Conservation (phyloP, 2,888 invertebrate genomes). For the Agriopis leucophaearia region DNA sequence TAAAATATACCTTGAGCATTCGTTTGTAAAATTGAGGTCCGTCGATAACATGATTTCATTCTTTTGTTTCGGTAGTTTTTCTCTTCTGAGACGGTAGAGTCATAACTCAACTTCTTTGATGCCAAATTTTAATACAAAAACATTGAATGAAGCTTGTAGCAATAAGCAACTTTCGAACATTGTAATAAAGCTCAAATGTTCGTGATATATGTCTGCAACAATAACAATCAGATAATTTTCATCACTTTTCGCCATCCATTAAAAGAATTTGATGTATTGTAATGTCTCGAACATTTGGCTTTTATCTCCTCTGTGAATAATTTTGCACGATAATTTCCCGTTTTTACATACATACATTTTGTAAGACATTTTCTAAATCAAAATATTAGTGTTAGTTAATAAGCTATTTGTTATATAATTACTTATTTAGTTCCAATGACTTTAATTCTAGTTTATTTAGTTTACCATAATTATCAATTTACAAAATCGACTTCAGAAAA, state of each 20-base stretch:
- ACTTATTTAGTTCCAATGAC: background rate
- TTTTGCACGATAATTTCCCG: slow-evolving; percentile 12
- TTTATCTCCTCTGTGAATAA: slow-evolving; percentile 20
- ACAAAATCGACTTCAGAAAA: no score
- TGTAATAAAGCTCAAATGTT: slow-evolving; percentile 15
- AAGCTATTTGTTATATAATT: background rate
- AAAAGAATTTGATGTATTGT: slow-evolving; percentile 31
- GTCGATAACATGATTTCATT: background rate
- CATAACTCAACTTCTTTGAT: slow-evolving; percentile 12
- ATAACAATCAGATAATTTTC: slow-evolving; percentile 25
- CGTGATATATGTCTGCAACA: slow-evolving; percentile 12
- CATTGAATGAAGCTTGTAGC: background rate
- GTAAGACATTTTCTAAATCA: background rate
- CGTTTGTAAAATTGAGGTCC: background rate
- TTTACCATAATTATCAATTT: no score
- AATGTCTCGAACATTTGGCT: slow-evolving; percentile 28
- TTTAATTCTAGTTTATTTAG: no score
- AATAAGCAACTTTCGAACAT: slow-evolving; percentile 12
- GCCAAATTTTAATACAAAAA: slow-evolving; percentile 8
- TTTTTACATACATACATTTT: slow-evolving; percentile 5
- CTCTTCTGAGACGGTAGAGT: background rate
- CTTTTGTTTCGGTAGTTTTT: background rate
- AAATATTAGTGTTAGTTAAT: background rate
- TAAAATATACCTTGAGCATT: no score
- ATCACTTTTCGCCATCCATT: slow-evolving; percentile 27